phyloP scores from a whole-genome alignment of 2,113 vertebrate species.

The Pristiophorus japonicus region DNA sequence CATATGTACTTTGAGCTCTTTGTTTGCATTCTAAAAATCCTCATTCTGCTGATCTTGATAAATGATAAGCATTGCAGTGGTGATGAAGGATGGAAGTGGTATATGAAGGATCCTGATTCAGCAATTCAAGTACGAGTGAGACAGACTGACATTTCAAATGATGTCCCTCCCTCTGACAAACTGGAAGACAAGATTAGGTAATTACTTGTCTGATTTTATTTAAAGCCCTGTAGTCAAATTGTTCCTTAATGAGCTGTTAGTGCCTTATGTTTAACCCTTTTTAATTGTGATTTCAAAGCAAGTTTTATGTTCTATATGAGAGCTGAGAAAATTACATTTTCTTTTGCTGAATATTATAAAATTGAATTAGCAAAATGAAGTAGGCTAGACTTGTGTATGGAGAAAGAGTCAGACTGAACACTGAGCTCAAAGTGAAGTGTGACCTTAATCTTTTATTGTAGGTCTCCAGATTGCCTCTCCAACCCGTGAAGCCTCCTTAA shows the following conservation, averaged over 20 bases:
- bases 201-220: constrained; percentile 22
- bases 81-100: neutral
- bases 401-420: too few species aligned
- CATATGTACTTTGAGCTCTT: neutral
- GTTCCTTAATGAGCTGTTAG: constrained; percentile 13
- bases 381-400: too few species aligned
- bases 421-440: too few species aligned
- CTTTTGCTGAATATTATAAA: constrained; percentile 4
- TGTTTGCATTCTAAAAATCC: neutral
- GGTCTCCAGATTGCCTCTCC: too few species aligned
- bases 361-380: constrained; percentile 1
- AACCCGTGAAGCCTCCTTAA: too few species aligned
- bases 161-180: neutral
- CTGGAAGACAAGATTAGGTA: constrained; percentile 1
- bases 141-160: constrained; percentile 27
- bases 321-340: constrained; percentile 5
- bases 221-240: constrained; percentile 16
- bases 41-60: constrained; percentile 6
- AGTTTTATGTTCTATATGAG: neutral
- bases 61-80: neutral
- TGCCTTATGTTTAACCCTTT: constrained; percentile 17
- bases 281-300: neutral
- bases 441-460: too few species aligned
- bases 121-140: constrained; percentile 10
- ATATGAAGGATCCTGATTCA: neutral